A percentile compares a stretch with the other conserved stretches of the same genome.
These are phyloP conservation scores for Calidris pygmaea DNA, from an alignment of 2,113 vertebrate species.

Conservation along the genomic window DNA sequence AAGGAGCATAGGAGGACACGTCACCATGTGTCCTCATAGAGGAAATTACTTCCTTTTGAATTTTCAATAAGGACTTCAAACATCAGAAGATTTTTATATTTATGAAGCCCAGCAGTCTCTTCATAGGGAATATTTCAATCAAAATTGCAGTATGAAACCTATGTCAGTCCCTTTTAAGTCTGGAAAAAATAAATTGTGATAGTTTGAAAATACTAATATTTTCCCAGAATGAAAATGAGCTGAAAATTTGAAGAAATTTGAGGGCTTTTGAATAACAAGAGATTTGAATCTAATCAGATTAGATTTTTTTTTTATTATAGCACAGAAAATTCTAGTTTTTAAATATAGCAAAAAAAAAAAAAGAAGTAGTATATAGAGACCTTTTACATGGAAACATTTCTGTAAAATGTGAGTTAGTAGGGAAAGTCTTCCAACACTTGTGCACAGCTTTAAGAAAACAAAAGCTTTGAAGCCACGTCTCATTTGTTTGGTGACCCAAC, in stretches of 20 bases:
- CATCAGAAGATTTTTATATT: background rate
- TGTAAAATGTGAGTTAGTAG: background rate
- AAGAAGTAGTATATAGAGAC: background rate
- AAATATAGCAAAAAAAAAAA: background rate
- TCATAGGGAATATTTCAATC: background rate
- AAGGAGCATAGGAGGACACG: slow-evolving; percentile 8
- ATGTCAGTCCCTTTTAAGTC: background rate
- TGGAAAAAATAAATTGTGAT: background rate
- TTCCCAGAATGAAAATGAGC: background rate
- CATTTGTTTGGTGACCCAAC: background rate
- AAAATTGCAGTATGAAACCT: background rate
- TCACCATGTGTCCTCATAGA: background rate
- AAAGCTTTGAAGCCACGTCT: background rate
- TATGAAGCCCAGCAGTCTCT: background rate
- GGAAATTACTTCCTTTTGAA: background rate
- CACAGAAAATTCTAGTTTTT: background rate
- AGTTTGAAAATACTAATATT: background rate
- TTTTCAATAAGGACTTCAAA: slow-evolving; percentile 12
- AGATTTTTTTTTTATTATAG: background rate
- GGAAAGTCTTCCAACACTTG: background rate
- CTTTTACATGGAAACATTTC: background rate
- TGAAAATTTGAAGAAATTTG: background rate
- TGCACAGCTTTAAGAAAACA: background rate
- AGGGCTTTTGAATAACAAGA: background rate
- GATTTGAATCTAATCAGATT: background rate